Evolutionary conservation across 1,140 invertebrate genomes (phyloP).

Genomic region (Solenopsis fugax): DNA sequence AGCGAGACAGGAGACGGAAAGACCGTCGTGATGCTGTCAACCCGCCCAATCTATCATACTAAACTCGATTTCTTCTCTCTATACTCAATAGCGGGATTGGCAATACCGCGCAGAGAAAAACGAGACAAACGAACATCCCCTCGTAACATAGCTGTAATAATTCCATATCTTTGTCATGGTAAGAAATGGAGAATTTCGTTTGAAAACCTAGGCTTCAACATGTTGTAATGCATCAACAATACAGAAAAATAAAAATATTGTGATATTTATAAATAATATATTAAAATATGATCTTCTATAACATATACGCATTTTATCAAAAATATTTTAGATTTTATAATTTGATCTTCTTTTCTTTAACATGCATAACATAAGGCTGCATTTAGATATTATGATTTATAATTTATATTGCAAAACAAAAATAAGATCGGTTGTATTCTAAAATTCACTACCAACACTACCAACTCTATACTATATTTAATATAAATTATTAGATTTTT

Average conservation of each 20-base stretch:
- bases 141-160: slow-evolving; percentile 65
- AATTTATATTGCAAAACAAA: too few relatives aligned
- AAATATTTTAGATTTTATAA: too few relatives aligned
- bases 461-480: too few relatives aligned
- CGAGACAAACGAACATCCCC: slow-evolving; percentile 67
- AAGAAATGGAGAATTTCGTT: slow-evolving; percentile 19
- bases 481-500: too few relatives aligned
- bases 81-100: slow-evolving; percentile 80
- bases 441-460: too few relatives aligned
- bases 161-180: slow-evolving; percentile 70
- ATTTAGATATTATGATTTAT: too few relatives aligned
- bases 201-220: not conserved
- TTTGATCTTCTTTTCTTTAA: too few relatives aligned
- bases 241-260: not conserved
- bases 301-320: too few relatives aligned
- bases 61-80: slow-evolving; percentile 83
- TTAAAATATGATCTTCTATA: too few relatives aligned
- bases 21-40: slow-evolving; percentile 80
- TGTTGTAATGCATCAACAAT: not conserved
- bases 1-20: slow-evolving; percentile 58
- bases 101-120: slow-evolving; percentile 59
- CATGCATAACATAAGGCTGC: too few relatives aligned
- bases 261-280: too few relatives aligned
- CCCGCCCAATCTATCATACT: slow-evolving; percentile 85
- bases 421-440: too few relatives aligned